Percentiles rank a stretch among this genome's conserved stretches.
phyloP scores from a whole-genome alignment of 2,888 invertebrate genomes.

The Tetranychus piercei region DNA sequence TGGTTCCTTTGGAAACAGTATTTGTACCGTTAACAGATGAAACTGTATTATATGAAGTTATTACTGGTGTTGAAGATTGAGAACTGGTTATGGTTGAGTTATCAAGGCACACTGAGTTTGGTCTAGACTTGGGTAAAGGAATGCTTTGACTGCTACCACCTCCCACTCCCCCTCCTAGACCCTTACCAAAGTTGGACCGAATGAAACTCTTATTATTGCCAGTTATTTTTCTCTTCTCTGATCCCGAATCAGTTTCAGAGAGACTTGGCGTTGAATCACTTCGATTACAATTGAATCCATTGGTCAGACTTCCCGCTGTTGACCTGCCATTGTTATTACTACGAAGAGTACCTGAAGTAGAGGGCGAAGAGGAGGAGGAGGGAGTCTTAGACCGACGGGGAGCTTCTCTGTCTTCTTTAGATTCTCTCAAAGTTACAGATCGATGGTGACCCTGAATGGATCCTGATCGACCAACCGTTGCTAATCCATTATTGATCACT shows the following conservation, averaged over 20 bases:
- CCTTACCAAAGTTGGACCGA: neutral
- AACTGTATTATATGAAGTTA: neutral
- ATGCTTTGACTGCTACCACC: neutral
- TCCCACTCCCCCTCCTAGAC: neutral
- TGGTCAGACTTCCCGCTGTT: neutral
- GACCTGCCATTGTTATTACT: neutral
- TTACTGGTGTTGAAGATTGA: neutral
- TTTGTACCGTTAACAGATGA: neutral
- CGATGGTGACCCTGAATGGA: neutral
- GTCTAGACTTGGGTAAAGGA: slow-evolving; percentile 6
- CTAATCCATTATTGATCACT: neutral
- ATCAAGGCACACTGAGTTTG: slow-evolving; percentile 7
- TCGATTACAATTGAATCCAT: neutral
- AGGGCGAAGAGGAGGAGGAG: neutral
- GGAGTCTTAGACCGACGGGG: neutral
- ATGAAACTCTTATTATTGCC: neutral
- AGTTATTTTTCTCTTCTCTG: neutral
- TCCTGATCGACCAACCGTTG: neutral
- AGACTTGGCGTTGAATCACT: slow-evolving; percentile 6
- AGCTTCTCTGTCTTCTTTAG: neutral
- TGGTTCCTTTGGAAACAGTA: neutral
- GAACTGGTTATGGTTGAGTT: neutral
- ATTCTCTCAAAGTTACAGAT: neutral
- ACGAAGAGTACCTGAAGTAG: neutral
- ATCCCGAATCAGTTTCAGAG: neutral